Evolutionary conservation across 2,113 vertebrate genomes (phyloP).

Genomic region (Delphinus delphis): DNA sequence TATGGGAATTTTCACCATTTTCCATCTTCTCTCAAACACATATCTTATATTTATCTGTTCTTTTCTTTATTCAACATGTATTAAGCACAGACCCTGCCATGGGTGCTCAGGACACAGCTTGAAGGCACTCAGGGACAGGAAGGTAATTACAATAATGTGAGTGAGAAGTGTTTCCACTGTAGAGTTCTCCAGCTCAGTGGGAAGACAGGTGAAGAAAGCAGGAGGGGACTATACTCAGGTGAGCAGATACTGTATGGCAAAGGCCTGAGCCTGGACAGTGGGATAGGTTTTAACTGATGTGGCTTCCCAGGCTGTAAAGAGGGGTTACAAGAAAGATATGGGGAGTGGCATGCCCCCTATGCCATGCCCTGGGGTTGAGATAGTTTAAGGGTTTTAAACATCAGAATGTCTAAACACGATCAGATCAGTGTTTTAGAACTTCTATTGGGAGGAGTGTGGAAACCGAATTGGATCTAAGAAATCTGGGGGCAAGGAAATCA

Average conservation of each 20-base stretch:
- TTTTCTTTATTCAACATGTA: not conserved
- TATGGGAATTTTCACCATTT: not conserved
- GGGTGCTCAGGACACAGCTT: not conserved
- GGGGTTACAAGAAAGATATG: accelerated
- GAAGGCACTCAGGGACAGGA: not conserved
- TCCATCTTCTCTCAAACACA: not conserved
- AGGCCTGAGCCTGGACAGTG: not conserved
- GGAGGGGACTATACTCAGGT: too few relatives aligned
- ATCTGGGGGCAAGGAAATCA: not conserved
- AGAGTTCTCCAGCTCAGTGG: not conserved
- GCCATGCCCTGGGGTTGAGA: not conserved
- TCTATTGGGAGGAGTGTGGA: not conserved
- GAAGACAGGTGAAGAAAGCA: not conserved
- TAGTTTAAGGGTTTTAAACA: not conserved
- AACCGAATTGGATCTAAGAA: not conserved
- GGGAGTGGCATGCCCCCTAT: accelerated
- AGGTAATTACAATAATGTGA: not conserved
- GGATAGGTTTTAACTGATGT: not conserved
- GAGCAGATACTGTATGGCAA: not conserved
- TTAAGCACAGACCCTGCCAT: not conserved
- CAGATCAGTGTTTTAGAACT: not conserved
- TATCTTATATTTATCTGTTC: not conserved
- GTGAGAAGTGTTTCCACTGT: not conserved
- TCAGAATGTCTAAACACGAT: not conserved
- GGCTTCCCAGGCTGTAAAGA: not conserved